A percentile compares a stretch with the other conserved stretches of the same genome.
Evolutionary conservation across 2,888 invertebrate genomes (phyloP).

Genomic region (Tanypteryx hageni): DNA sequence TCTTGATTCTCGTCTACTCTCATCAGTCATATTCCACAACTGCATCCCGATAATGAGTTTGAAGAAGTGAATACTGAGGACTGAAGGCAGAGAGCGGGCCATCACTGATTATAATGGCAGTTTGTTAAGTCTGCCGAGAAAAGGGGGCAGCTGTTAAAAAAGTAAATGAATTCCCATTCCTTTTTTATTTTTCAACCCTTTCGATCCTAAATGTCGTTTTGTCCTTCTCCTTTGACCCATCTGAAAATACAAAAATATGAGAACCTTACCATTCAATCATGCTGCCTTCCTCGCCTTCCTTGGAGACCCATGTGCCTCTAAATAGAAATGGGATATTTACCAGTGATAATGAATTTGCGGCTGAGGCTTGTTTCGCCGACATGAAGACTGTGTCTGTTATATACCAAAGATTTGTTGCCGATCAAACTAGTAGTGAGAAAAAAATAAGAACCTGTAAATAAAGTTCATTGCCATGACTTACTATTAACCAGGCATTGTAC

Average conservation of each 20-base stretch:
- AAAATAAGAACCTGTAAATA: neutral
- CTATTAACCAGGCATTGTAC: neutral
- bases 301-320: constrained; percentile 52
- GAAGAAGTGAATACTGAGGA: constrained; percentile 56
- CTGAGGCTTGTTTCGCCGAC: constrained; percentile 45
- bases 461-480: constrained; percentile 5
- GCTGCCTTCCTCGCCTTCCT: constrained; percentile 53
- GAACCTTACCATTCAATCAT: constrained; percentile 16
- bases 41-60: constrained; percentile 51
- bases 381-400: constrained; percentile 60
- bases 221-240: neutral
- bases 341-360: constrained; percentile 33
- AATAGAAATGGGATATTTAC: neutral
- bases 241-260: neutral
- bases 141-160: constrained; percentile 27
- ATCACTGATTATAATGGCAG: neutral
- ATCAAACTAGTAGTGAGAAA: constrained; percentile 31
- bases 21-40: constrained; percentile 40
- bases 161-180: constrained; percentile 18
- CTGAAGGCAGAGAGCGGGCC: neutral
- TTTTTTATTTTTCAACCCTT: neutral
- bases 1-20: constrained; percentile 27
- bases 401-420: constrained; percentile 32
- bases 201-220: neutral
- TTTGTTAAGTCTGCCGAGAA: constrained; percentile 21